Conservation (phyloP, 2,797 vertebrate genomes). For the Diplodus sargus region DNA sequence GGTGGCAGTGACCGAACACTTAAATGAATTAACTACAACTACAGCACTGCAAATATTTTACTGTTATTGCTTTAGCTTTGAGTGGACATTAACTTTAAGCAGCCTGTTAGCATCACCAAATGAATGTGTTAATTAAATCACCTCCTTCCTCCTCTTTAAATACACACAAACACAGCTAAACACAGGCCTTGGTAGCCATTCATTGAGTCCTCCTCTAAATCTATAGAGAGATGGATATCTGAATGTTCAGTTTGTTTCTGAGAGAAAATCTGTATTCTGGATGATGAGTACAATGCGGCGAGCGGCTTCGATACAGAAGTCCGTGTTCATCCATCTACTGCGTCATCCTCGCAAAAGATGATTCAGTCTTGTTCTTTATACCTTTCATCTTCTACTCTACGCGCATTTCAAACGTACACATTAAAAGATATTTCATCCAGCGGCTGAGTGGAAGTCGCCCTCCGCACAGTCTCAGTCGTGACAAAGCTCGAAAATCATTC, state of each 20-base stretch:
- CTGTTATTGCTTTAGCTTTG: slow-evolving; percentile 45
- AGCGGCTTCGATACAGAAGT: not conserved
- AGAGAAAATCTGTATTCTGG: not conserved
- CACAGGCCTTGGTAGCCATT: not conserved
- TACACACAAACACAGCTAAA: slow-evolving; percentile 14
- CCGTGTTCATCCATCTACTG: slow-evolving; percentile 5
- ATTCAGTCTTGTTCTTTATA: not conserved
- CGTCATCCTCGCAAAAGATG: not conserved
- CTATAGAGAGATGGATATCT: not conserved
- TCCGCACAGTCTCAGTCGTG: not conserved
- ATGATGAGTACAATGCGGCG: slow-evolving; percentile 13
- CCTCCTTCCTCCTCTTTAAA: slow-evolving; percentile 23
- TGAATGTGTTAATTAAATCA: slow-evolving; percentile 14
- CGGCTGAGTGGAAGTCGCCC: slow-evolving; percentile 1
- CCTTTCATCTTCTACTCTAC: slow-evolving; percentile 7
- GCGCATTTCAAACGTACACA: slow-evolving; percentile 1
- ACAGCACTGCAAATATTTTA: slow-evolving; percentile 21
- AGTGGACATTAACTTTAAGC: slow-evolving; percentile 38
- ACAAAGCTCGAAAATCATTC: not conserved
- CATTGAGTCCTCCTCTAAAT: not conserved
- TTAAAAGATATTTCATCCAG: slow-evolving; percentile 21
- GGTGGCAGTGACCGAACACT: not conserved
- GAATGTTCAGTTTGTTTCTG: not conserved
- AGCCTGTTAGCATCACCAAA: slow-evolving; percentile 33
- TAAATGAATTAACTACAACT: slow-evolving; percentile 6